phyloP scores from a whole-genome alignment of 53 echinoderm and acorn worm genomes.

The Glandiceps talaboti region DNA sequence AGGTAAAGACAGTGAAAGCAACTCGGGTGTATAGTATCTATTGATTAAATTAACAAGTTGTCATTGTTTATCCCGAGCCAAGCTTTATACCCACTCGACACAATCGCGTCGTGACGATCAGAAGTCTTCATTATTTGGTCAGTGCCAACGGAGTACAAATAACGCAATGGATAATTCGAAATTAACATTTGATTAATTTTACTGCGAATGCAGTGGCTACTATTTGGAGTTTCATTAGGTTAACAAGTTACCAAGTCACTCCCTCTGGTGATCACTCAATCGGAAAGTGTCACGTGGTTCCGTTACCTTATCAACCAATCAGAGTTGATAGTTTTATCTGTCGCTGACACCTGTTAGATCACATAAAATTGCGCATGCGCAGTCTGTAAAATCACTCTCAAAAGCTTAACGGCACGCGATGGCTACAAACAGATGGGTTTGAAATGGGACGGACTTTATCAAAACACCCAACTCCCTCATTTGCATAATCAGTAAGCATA shows the following conservation, averaged over 20 bases:
- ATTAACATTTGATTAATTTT: not conserved
- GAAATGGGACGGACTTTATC: not conserved
- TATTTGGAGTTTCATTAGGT: not conserved
- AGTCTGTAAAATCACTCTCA: not conserved
- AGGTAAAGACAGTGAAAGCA: too few species aligned
- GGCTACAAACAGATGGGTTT: not conserved
- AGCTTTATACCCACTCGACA: too few species aligned
- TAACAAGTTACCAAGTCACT: not conserved
- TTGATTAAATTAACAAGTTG: too few species aligned
- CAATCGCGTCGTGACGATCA: too few species aligned
- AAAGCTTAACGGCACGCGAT: not conserved
- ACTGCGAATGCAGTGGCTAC: not conserved
- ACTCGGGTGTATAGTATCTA: too few species aligned
- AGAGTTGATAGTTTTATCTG: not conserved
- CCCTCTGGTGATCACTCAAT: not conserved
- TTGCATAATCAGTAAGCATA: not conserved
- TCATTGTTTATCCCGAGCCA: too few species aligned
- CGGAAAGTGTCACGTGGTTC: not conserved
- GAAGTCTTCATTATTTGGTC: too few species aligned
- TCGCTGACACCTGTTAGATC: not conserved
- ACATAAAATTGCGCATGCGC: not conserved
- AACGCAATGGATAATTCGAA: too few species aligned
- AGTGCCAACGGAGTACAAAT: too few species aligned
- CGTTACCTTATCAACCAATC: not conserved
- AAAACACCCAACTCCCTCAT: not conserved